Conservation (phyloP, 1,140 invertebrate genomes). For the Wasmannia auropunctata region DNA sequence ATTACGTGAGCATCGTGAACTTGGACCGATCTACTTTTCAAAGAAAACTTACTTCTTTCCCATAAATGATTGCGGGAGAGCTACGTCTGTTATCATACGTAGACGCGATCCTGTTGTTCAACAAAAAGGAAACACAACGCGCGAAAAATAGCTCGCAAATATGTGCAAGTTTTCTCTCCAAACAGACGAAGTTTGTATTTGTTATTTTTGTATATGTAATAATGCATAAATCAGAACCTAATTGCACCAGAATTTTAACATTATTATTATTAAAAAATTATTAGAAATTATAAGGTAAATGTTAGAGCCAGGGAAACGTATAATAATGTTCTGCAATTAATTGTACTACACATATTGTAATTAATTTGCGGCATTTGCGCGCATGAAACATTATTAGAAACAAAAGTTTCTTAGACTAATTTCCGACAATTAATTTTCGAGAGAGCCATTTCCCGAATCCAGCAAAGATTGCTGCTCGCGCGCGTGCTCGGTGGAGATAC, state of each 20-base stretch:
- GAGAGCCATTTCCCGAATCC: background rate
- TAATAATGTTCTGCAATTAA: background rate
- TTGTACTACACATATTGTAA: background rate
- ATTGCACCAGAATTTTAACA: background rate
- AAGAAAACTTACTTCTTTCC: slow-evolving; percentile 56
- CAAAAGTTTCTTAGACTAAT: background rate
- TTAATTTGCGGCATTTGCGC: background rate
- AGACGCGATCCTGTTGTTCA: background rate
- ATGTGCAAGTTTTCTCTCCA: background rate
- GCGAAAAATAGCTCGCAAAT: background rate
- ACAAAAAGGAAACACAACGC: background rate
- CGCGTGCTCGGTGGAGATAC: background rate
- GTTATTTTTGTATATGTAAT: background rate
- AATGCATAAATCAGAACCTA: background rate
- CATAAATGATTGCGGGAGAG: slow-evolving; percentile 39
- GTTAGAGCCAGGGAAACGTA: background rate
- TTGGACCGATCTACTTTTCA: slow-evolving; percentile 65
- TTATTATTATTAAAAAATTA: background rate
- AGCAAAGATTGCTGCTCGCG: too few species aligned
- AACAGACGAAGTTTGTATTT: background rate
- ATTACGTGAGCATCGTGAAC: slow-evolving; percentile 57
- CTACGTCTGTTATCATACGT: slow-evolving; percentile 5
- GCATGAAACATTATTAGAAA: background rate
- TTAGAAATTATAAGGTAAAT: background rate
- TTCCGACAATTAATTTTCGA: background rate